Base-by-base conservation (phyloP, 2,113 vertebrate species). In the Gallinago media region DNA sequence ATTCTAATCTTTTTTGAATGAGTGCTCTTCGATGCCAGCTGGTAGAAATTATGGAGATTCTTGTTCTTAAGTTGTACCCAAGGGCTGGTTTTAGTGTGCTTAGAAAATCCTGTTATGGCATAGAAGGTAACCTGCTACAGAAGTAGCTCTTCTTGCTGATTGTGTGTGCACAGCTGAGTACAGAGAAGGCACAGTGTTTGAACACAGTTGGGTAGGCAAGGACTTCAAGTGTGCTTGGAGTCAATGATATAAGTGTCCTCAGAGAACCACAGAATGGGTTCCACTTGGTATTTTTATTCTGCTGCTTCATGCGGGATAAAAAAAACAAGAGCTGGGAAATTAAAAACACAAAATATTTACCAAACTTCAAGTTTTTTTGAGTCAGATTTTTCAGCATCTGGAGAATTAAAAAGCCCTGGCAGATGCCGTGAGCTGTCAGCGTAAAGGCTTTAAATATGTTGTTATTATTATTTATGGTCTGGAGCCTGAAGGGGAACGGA, bases 391-490 rank as follows among this genome's bases (percentile, higher is more conserved):
- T 78, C 44, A 6, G 54, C 96, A 95, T 96, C 96, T 97, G 96
- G 94, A 91, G 90, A 86, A 91, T 61, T 9, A 5, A 66, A 59
- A 89, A 42, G 75, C 32, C 12, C 92, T 96, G 91, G 95, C 93
- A 86, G 86, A 5, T 44, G 31, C 1, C 6, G 19, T 4, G 78
- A 92, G 79, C 87, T 80, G 96, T 93, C 94, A 86, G 82, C 65
- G 4, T 40, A 14, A 79, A 47, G 68, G 32, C 67, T 85, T 84
- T 85, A 21, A 58, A 47, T 32, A 21, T 70, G 87, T 84, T 94
- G 73, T 96, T 93, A 12, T 86, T 92, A n/a, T 95, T 97, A 95
- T 97, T 97, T 92, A 95, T 91, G 90, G 80, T 36, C 86, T 83
- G 85, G 70, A 93, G 79, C 46, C 67, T 34, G 89, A 22, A 7